Conservation (phyloP, 1,140 invertebrate species). For the Bombus polaris region DNA sequence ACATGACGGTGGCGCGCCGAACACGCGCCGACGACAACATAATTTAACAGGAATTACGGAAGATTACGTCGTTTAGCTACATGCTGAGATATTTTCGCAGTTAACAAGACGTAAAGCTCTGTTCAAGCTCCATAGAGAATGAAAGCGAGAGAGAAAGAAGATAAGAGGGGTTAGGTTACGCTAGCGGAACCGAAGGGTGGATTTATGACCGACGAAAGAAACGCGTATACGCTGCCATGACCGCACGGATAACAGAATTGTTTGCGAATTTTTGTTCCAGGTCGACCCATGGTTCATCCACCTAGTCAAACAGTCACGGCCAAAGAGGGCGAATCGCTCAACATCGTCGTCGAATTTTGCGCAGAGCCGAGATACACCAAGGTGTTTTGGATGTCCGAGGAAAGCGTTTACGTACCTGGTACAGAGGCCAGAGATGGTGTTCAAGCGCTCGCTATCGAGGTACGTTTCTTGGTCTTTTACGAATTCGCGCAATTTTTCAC, state of each 20-base stretch:
- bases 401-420: slow-evolving; percentile 83
- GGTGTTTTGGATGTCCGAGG: slow-evolving; percentile 84
- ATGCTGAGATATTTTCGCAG: slow-evolving; percentile 44
- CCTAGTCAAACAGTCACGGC: slow-evolving; percentile 83
- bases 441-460: slow-evolving; percentile 83
- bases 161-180: neutral
- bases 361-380: slow-evolving; percentile 84
- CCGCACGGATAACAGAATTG: slow-evolving; percentile 36
- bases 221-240: neutral
- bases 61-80: slow-evolving; percentile 27
- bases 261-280: slow-evolving; percentile 78
- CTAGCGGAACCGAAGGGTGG: neutral
- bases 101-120: slow-evolving; percentile 59
- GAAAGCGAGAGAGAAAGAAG: neutral
- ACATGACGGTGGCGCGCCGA: neutral
- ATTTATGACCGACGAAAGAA: slow-evolving; percentile 38
- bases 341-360: slow-evolving; percentile 84
- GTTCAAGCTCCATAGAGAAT: neutral
- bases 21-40: neutral
- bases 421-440: slow-evolving; percentile 80
- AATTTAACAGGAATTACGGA: slow-evolving; percentile 35
- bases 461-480: slow-evolving; percentile 64
- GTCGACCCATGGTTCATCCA: slow-evolving; percentile 84
- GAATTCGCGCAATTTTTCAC: neutral
- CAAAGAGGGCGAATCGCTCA: slow-evolving; percentile 82